phyloP scores from a whole-genome alignment of 2,888 invertebrate species.

The Parnassius smintheus region DNA sequence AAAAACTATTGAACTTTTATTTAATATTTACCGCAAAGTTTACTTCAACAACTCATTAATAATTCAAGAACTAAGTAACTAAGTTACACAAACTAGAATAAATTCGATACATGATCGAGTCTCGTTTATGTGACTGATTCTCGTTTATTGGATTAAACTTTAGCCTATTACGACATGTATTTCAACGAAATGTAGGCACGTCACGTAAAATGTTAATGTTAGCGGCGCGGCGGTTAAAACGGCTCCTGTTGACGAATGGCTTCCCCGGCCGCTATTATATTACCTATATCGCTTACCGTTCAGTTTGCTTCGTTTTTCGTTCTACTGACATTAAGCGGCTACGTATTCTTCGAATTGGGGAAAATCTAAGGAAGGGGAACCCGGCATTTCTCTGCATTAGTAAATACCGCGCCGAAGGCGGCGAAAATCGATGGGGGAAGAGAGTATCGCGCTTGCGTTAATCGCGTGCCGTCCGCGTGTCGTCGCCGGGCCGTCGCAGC shows the following conservation, averaged over 20 bases:
- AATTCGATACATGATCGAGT: conserved; percentile 1
- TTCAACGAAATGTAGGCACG: conserved; percentile 6
- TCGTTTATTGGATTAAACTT: conserved; percentile 13
- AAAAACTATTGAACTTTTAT: too few species aligned
- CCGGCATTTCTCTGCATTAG: conserved; percentile 66
- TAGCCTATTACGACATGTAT: conserved; percentile 11
- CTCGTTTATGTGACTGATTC: conserved; percentile 1
- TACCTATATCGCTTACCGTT: not conserved
- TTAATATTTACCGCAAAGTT: too few species aligned
- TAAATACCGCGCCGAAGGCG: conserved; percentile 65
- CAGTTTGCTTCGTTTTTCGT: conserved; percentile 6
- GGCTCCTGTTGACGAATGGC: not conserved
- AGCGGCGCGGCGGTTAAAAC: conserved; percentile 1
- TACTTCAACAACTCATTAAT: too few species aligned
- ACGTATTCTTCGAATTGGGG: conserved; percentile 44
- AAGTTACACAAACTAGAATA: not conserved
- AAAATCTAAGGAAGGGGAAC: conserved; percentile 61
- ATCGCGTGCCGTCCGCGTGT: conserved; percentile 38
- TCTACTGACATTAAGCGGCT: conserved; percentile 15
- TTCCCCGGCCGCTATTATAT: conserved; percentile 14
- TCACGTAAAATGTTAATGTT: conserved; percentile 4
- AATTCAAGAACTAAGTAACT: too few species aligned
- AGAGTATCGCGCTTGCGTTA: conserved; percentile 57
- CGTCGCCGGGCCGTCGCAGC: conserved; percentile 31
- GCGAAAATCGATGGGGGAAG: conserved; percentile 71